A percentile compares a stretch with the other conserved stretches of the same genome.
These are phyloP conservation scores for Drosophila dives DNA, from an alignment of 2,888 invertebrate genomes.

Conservation along the genomic window DNA sequence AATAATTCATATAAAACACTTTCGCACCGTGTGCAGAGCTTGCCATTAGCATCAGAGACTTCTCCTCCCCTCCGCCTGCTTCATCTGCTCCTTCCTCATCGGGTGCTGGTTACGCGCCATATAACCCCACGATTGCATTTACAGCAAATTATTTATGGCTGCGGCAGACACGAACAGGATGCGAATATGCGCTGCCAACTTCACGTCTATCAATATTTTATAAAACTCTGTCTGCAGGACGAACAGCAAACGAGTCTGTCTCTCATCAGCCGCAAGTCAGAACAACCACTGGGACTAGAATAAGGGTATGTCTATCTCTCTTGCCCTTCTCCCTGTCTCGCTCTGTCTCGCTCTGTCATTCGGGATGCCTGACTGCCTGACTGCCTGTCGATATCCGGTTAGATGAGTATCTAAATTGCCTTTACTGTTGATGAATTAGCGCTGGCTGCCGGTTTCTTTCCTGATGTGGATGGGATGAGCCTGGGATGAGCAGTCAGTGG, in stretches of 20 bases:
- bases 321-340: conserved; percentile 28
- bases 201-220: conserved; percentile 81
- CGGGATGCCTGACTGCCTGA: conserved; percentile 35
- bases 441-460: conserved; percentile 55
- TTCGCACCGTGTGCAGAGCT: conserved; percentile 68
- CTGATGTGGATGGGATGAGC: conserved; percentile 23
- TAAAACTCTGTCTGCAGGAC: conserved; percentile 77
- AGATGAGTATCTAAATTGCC: conserved; percentile 82
- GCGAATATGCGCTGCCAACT: conserved; percentile 79
- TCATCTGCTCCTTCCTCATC: too few species aligned
- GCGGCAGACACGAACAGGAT: conserved; percentile 81
- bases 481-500: conserved; percentile 23
- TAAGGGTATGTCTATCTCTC: conserved; percentile 60
- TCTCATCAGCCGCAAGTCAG: conserved; percentile 51
- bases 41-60: conserved; percentile 73
- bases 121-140: conserved; percentile 78
- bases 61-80: background rate
- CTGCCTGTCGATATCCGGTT: conserved; percentile 81
- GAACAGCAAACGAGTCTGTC: conserved; percentile 27
- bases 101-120: conserved; percentile 58
- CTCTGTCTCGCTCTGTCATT: conserved; percentile 4
- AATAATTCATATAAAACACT: conserved; percentile 81
- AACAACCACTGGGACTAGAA: conserved; percentile 25
- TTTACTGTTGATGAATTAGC: conserved; percentile 79
- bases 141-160: conserved; percentile 81